Evolutionary conservation across 1,140 invertebrate species (phyloP).

Genomic region (Archivesica marissinica): DNA sequence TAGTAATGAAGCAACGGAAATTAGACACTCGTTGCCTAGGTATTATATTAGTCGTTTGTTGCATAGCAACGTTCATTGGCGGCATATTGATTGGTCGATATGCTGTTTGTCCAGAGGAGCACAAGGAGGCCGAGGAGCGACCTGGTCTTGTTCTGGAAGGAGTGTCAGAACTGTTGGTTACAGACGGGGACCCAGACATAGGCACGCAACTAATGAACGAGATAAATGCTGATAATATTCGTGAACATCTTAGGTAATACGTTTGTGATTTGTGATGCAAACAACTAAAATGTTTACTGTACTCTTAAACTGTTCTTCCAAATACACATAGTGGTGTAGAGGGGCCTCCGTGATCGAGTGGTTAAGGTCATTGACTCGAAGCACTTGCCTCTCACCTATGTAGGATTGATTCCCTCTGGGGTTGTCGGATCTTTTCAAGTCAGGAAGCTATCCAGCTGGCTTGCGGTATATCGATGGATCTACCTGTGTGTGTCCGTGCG

Average conservation of each 20-base stretch:
- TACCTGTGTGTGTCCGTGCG: too few species aligned
- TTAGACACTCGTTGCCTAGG: neutral
- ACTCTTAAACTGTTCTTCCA: too few species aligned
- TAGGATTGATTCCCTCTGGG: too few species aligned
- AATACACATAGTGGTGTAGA: too few species aligned
- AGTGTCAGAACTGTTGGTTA: neutral
- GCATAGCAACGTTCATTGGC: slow-evolving; percentile 27
- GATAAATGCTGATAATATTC: slow-evolving; percentile 65
- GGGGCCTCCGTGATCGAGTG: too few species aligned
- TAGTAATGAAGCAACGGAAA: neutral
- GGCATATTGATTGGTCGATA: slow-evolving; percentile 42
- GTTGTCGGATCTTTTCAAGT: too few species aligned
- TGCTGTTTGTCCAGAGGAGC: slow-evolving; percentile 13
- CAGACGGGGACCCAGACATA: slow-evolving; percentile 47
- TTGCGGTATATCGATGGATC: too few species aligned
- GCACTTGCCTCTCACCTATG: too few species aligned
- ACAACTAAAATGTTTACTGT: too few species aligned
- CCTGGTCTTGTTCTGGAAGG: neutral
- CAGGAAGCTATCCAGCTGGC: too few species aligned
- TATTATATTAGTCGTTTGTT: neutral
- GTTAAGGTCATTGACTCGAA: too few species aligned
- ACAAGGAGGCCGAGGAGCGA: neutral
- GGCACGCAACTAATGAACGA: slow-evolving; percentile 39
- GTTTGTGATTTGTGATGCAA: too few species aligned
- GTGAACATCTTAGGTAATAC: slow-evolving; percentile 70